These are phyloP conservation scores for Macquaria ambigua DNA, from an alignment of 2,113 vertebrate species.

Conservation along the genomic window DNA sequence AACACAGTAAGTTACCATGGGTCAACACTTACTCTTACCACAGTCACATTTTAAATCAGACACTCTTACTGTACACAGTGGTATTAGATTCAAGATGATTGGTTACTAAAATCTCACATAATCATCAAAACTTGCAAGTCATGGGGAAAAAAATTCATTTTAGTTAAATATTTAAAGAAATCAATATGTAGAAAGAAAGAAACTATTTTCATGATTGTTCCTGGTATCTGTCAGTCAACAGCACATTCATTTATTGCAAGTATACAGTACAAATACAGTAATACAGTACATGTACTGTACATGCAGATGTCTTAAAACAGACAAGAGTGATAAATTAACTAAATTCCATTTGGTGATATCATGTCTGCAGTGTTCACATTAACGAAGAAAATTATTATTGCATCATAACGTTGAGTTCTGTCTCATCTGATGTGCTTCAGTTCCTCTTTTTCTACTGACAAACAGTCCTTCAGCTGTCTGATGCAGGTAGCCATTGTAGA, in stretches of 20 bases:
- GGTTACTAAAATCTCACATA: neutral
- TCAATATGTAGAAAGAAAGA: neutral
- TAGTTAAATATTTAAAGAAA: neutral
- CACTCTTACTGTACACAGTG: too few species aligned
- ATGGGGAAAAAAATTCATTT: too few species aligned
- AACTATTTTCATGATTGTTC: neutral
- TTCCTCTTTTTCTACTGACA: constrained; percentile 81
- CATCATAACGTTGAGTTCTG: constrained; percentile 12
- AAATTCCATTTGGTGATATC: neutral
- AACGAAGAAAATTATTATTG: neutral
- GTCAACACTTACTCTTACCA: neutral
- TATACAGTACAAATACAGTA: constrained; percentile 14
- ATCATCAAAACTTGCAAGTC: neutral
- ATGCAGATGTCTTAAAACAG: constrained; percentile 56
- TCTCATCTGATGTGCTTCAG: neutral
- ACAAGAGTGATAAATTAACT: neutral
- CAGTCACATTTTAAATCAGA: neutral
- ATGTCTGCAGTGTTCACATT: constrained; percentile 1
- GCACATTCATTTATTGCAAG: neutral
- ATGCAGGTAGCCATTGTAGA: constrained; percentile 97
- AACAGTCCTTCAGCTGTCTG: constrained; percentile 82
- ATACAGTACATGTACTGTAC: neutral
- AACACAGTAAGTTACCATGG: neutral
- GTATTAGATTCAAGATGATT: neutral
- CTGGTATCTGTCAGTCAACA: neutral